Base-by-base conservation (phyloP, 2,113 vertebrate genomes). In the Tragelaphus imberbis region DNA sequence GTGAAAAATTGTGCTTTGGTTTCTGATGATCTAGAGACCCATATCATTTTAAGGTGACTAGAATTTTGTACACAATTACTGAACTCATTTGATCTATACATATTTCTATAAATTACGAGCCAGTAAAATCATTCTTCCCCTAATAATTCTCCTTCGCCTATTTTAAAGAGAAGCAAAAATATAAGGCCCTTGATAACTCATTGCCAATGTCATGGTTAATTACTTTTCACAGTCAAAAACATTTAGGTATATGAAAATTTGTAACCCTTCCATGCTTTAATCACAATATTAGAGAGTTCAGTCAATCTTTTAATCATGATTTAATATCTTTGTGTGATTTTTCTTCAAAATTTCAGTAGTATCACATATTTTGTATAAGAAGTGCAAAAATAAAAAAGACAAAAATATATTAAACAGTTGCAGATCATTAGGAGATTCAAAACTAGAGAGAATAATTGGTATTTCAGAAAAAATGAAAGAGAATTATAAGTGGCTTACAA, bases 351-450 rank as follows among this genome's bases (percentile, higher is more conserved):
- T 94, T 86, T 84, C 82, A 92, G 17, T 53, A 65, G 36, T 12
- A 90, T 85, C 55, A 44, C 23, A 94, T 49, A 93, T 71, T 91
- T 97, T 97, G 3, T 97, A 94, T 93, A 97, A 88, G 90, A 94
- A 97, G 84, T 90, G 7, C 3, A 98, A 96, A 88, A 93, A 96
- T 93, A 91, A 96, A 82, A 94, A 84, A 93, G 17, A 97, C 21
- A 85, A 88, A 97, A 94, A 56, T 30, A 30, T 81, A 98, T 79
- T 96, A 96, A 98, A 96, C 16, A 86, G 25, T 97, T 98, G 68
- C 21, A 96, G 61, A 75, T 98, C 91, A 97, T 98, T 98, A 97
- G n/a, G 88, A 96, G 47, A 98, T 89, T 97, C 23, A 97, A 96
- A 98, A 56, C 10, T 84, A 55, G 84, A 97, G 68, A 80, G 53